Evolutionary conservation across 2,113 vertebrate genomes (phyloP).

Genomic region (Chionis minor): DNA sequence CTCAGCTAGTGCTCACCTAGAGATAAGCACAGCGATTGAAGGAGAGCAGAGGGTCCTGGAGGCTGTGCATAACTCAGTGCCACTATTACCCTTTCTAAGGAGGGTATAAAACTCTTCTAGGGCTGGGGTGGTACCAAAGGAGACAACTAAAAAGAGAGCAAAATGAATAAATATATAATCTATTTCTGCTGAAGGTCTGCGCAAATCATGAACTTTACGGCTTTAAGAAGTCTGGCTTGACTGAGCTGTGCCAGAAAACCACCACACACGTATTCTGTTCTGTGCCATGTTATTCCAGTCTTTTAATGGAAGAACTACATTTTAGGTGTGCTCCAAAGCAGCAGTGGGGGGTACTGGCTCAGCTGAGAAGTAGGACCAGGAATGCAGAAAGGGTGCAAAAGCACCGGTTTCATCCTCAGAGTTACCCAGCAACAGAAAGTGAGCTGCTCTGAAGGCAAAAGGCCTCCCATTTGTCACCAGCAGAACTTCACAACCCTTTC

Average conservation of each 20-base stretch:
- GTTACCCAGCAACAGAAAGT: neutral
- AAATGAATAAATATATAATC: neutral
- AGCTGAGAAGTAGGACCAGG: neutral
- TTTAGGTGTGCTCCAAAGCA: neutral
- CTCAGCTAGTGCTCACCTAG: neutral
- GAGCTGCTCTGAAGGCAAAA: neutral
- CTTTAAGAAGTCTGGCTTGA: neutral
- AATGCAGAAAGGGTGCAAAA: neutral
- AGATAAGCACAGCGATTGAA: neutral
- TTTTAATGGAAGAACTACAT: neutral
- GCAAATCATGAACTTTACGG: neutral
- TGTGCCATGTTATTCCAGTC: neutral
- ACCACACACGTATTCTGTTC: neutral
- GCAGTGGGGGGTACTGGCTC: neutral
- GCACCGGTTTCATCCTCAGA: neutral
- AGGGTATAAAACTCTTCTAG: slow-evolving; percentile 12
- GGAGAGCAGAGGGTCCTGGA: neutral
- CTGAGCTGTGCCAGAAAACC: neutral
- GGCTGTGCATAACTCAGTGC: neutral
- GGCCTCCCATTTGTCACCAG: neutral
- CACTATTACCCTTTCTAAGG: slow-evolving; percentile 16
- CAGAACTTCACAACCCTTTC: neutral
- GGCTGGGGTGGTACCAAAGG: neutral
- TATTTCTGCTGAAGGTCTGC: neutral
- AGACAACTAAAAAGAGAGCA: neutral